Evolutionary conservation across 2,888 invertebrate genomes (phyloP), one percentile per base, ranked within the genome.

Genomic region (Listrodromus nycthemerus): DNA sequence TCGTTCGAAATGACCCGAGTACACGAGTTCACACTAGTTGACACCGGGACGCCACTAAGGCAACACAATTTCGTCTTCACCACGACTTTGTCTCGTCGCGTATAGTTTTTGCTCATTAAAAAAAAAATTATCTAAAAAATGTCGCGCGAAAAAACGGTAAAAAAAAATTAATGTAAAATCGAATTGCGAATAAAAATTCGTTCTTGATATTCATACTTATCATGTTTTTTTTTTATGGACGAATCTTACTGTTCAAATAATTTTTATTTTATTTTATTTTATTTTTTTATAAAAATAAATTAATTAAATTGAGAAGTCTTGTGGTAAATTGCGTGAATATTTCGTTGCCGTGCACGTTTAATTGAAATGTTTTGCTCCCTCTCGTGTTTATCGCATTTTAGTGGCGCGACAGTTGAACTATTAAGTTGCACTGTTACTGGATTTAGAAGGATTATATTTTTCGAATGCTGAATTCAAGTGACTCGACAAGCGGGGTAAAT

Each of bases 31-130:
- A 24, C 41, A 24, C 41, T 79, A 79, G 79, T 79, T 79, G 79
- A 65, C 63, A 79, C 67, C 78, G 73, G 61, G 79, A 79, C 74
- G 24, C 19, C 55, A 30, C 52, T 41, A 61, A 63, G 79, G 48
- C 79, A 63, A 75, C 73, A 55, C 27, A 27, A 55, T 55, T 63
- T 80, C 50, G 24, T 58, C 66, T 58, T 55, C 13, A 41, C 55
- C 21, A 37, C 24, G 13, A 33, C n/a, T 52, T 6, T 0, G 7
- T 19, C 1, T 0, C 5, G n/a, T n/a, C 16, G 16, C 16, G 21
- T 13, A 4, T 10, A 24, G 2, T 13, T 55, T 24, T 4, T 13
- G 41, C 16, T 45, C 41, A 4, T 16, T 3, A 45, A 45, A 45
- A 45, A 16, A 41, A 41, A 30, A 30, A 30, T 33, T 41, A 13